A percentile compares a stretch with the other conserved stretches of the same genome.
Conservation (phyloP, 2,113 vertebrate species). For the Pantherophis guttatus region DNA sequence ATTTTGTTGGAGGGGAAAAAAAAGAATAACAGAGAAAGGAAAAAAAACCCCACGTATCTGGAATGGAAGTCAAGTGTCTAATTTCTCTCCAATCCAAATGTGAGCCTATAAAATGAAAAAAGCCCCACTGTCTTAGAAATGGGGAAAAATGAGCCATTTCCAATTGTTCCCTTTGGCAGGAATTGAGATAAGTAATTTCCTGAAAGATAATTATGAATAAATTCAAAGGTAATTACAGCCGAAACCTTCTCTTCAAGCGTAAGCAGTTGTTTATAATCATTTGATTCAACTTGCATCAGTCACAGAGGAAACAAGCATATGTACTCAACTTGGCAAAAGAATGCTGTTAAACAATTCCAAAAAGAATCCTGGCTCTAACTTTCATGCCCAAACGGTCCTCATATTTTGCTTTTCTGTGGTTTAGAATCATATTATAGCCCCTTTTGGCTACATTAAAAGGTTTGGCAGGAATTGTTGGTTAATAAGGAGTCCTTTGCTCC, state of each 20-base stretch:
- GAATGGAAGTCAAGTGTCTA: slow-evolving; percentile 27
- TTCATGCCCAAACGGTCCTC: background rate
- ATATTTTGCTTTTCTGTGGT: slow-evolving; percentile 30
- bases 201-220: slow-evolving; percentile 35
- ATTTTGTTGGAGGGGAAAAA: background rate
- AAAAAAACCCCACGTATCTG: background rate
- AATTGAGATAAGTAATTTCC: slow-evolving; percentile 42
- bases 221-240: slow-evolving; percentile 44
- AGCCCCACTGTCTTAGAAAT: slow-evolving; percentile 10
- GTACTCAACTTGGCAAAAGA: slow-evolving; percentile 52
- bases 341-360: slow-evolving; percentile 1
- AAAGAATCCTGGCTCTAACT: slow-evolving; percentile 12
- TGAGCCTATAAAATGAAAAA: slow-evolving; percentile 26
- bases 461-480: slow-evolving; percentile 3
- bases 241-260: slow-evolving; percentile 38
- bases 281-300: slow-evolving; percentile 33
- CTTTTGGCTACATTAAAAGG: slow-evolving; percentile 3
- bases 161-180: slow-evolving; percentile 33
- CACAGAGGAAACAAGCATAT: slow-evolving; percentile 53
- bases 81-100: background rate
- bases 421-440: slow-evolving; percentile 14
- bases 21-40: background rate
- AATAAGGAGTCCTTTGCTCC: background rate
- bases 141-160: slow-evolving; percentile 26
- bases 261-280: slow-evolving; percentile 46